Percentiles rank a stretch among this genome's conserved stretches.
Conservation (phyloP, 2,113 vertebrate species). For the Tetraodon nigroviridis region DNA sequence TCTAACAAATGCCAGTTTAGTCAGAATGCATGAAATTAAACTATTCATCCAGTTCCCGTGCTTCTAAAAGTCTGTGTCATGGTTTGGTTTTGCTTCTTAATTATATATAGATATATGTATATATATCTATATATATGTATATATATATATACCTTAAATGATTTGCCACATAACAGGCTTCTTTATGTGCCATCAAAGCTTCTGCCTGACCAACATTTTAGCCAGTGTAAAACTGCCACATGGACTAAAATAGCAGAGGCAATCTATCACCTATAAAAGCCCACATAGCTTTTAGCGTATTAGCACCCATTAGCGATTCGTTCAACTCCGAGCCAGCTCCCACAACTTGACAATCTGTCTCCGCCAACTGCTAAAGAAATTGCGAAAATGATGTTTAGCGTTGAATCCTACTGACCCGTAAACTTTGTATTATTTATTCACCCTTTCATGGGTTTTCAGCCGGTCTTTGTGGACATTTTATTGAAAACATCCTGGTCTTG, state of each 20-base stretch:
- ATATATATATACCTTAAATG: too few relatives aligned
- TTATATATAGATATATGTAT: too few relatives aligned
- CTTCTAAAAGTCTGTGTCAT: too few relatives aligned
- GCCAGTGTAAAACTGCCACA: constrained; percentile 39
- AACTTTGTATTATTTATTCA: constrained; percentile 58
- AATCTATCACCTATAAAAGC: constrained; percentile 53
- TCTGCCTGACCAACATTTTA: constrained; percentile 30
- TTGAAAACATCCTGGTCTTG: constrained; percentile 17
- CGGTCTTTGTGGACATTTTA: constrained; percentile 27
- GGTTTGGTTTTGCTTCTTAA: too few relatives aligned
- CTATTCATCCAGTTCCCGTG: too few relatives aligned
- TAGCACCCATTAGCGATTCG: constrained; percentile 62
- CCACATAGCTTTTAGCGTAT: constrained; percentile 67
- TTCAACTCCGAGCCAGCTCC: constrained; percentile 21
- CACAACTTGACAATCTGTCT: constrained; percentile 10
- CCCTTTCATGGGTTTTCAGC: constrained; percentile 53
- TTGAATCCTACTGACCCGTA: constrained; percentile 49
- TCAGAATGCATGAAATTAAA: too few relatives aligned
- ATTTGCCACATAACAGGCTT: neutral
- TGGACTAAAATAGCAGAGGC: constrained; percentile 55
- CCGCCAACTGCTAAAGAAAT: constrained; percentile 39
- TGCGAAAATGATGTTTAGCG: constrained; percentile 44
- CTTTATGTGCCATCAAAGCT: constrained; percentile 32
- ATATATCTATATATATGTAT: too few relatives aligned
- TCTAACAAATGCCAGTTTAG: too few relatives aligned